Percentiles rank a stretch among this genome's conserved stretches.
Conservation (phyloP, 2,797 vertebrate genomes). For the Macroramphosus scolopax region DNA sequence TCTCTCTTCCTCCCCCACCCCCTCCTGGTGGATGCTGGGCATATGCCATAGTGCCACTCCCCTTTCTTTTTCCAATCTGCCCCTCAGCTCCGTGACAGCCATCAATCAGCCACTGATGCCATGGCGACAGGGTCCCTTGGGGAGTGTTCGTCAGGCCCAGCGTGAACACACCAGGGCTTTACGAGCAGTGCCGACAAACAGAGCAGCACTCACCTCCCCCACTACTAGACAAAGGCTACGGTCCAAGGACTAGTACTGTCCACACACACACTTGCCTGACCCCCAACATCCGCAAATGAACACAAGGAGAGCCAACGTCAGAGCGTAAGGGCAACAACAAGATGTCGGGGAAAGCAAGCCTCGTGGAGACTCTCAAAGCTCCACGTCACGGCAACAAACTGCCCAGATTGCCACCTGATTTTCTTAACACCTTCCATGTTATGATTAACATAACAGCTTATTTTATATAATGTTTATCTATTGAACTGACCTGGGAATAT, state of each 20-base stretch:
- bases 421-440: constrained; percentile 55
- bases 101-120: constrained; percentile 78
- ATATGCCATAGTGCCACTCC: constrained; percentile 75
- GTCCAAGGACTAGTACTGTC: constrained; percentile 70
- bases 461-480: constrained; percentile 2
- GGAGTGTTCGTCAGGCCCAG: constrained; percentile 64
- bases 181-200: constrained; percentile 64
- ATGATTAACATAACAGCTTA: constrained; percentile 29
- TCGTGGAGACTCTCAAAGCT: constrained; percentile 32
- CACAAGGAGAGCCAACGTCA: constrained; percentile 38
- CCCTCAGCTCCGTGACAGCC: constrained; percentile 76
- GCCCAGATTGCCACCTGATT: constrained; percentile 36
- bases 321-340: constrained; percentile 51
- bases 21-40: constrained; percentile 60
- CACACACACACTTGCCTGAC: constrained; percentile 43
- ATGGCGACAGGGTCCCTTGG: constrained; percentile 63
- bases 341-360: constrained; percentile 41
- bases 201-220: constrained; percentile 73
- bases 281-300: constrained; percentile 40
- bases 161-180: constrained; percentile 71
- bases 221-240: constrained; percentile 74
- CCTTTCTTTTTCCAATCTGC: constrained; percentile 70
- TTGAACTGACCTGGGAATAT: neutral
- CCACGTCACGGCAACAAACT: constrained; percentile 23
- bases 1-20: constrained; percentile 30